These are phyloP conservation scores for Pholis gunnellus DNA, from an alignment of 2,113 vertebrate genomes.

Conservation along the genomic window DNA sequence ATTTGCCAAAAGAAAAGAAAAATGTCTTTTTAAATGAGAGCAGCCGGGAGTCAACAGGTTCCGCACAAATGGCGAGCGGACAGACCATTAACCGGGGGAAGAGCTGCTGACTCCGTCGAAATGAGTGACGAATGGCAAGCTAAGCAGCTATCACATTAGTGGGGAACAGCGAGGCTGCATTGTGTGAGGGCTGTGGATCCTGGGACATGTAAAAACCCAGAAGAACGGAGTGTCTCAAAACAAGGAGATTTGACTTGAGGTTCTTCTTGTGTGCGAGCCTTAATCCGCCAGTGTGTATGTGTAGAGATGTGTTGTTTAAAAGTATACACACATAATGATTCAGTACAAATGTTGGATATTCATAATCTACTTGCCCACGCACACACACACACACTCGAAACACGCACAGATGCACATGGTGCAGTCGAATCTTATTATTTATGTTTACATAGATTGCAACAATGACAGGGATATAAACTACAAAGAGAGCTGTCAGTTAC, in stretches of 20 bases:
- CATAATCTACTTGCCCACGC: not conserved
- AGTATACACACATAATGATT: not conserved
- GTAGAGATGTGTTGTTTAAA: not conserved
- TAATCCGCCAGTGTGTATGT: not conserved
- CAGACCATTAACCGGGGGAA: constrained; percentile 54
- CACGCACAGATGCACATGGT: not conserved
- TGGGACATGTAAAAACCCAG: constrained; percentile 18
- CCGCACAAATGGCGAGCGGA: constrained; percentile 40
- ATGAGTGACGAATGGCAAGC: constrained; percentile 58
- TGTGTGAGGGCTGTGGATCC: constrained; percentile 11
- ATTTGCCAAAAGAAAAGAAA: not conserved
- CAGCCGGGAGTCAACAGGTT: constrained; percentile 61
- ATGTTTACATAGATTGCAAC: constrained; percentile 46
- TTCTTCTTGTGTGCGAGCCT: not conserved
- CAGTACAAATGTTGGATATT: not conserved
- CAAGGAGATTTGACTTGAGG: not conserved
- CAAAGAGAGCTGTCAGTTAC: constrained; percentile 53
- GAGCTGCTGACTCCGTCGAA: constrained; percentile 57
- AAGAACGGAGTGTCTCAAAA: constrained; percentile 21
- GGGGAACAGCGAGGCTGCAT: constrained; percentile 19
- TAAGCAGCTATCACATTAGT: constrained; percentile 54
- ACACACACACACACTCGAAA: constrained; percentile 1
- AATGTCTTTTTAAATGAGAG: constrained; percentile 11
- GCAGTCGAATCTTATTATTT: constrained; percentile 37
- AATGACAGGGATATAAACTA: constrained; percentile 28